Evolutionary conservation across 1,140 invertebrate genomes (phyloP).

Genomic region (Monochamus saltuarius): DNA sequence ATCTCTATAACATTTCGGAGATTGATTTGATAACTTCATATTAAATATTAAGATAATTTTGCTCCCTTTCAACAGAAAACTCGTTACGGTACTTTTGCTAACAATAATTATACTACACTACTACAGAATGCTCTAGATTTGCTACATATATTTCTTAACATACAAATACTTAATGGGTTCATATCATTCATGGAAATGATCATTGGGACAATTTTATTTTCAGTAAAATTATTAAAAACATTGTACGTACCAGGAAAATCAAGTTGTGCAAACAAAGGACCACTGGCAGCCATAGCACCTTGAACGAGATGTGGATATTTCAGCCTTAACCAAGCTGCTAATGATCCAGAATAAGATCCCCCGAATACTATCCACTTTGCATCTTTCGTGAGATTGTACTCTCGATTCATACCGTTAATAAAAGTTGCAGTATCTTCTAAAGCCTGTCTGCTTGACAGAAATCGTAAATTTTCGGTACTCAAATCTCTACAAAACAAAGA

Average conservation of each 20-base stretch:
- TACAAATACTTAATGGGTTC: too few relatives aligned
- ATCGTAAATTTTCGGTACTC: slow-evolving; percentile 74
- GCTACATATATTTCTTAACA: too few relatives aligned
- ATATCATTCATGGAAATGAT: too few relatives aligned
- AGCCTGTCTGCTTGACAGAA: slow-evolving; percentile 82
- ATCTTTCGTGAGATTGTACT: slow-evolving; percentile 61
- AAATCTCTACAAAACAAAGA: slow-evolving; percentile 70
- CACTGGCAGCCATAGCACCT: slow-evolving; percentile 83
- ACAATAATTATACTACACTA: too few relatives aligned
- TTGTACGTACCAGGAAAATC: slow-evolving; percentile 80
- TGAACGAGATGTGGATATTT: slow-evolving; percentile 90
- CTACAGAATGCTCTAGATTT: too few relatives aligned
- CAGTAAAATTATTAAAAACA: too few relatives aligned
- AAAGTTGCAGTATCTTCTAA: slow-evolving; percentile 86
- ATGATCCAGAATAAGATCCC: slow-evolving; percentile 87
- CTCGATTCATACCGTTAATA: slow-evolving; percentile 66
- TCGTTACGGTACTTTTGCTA: too few relatives aligned
- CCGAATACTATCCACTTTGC: slow-evolving; percentile 90
- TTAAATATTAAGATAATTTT: too few relatives aligned
- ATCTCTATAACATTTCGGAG: too few relatives aligned
- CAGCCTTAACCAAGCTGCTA: slow-evolving; percentile 85
- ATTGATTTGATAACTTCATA: too few relatives aligned
- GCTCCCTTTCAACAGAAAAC: too few relatives aligned
- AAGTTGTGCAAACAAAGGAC: slow-evolving; percentile 77
- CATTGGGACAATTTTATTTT: too few relatives aligned